phyloP scores from a whole-genome alignment of 1,140 invertebrate species.

The Sinonovacula constricta region DNA sequence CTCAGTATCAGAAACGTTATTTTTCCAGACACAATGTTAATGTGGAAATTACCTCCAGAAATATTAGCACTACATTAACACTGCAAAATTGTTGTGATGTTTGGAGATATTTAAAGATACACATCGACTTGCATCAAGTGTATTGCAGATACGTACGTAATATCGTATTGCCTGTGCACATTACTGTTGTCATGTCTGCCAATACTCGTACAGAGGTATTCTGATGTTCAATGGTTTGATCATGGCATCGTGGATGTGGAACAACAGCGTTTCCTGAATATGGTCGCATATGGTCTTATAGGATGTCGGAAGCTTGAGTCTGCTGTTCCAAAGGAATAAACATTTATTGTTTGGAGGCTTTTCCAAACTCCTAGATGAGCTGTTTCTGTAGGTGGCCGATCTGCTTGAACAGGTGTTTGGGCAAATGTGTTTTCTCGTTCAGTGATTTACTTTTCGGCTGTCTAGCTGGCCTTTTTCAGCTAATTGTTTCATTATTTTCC shows the following conservation, averaged over 20 bases:
- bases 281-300: too few relatives aligned
- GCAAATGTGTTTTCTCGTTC: constrained; percentile 47
- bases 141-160: too few relatives aligned
- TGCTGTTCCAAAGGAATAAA: too few relatives aligned
- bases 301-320: too few relatives aligned
- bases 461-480: constrained; percentile 18
- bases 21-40: constrained; percentile 37
- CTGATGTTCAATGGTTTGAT: constrained; percentile 13
- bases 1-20: constrained; percentile 27
- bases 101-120: constrained; percentile 16
- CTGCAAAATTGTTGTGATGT: constrained; percentile 35
- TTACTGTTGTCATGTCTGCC: constrained; percentile 16
- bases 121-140: constrained; percentile 18
- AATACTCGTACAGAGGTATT: constrained; percentile 26
- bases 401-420: constrained; percentile 12
- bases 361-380: constrained; percentile 33
- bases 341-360: constrained; percentile 21
- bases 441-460: constrained; percentile 40
- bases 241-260: constrained; percentile 10
- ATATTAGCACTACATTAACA: constrained; percentile 42
- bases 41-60: constrained; percentile 24
- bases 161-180: too few relatives aligned
- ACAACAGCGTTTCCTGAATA: constrained; percentile 23
- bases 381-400: too few relatives aligned
- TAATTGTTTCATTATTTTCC: constrained; percentile 33